A percentile compares a stretch with the other conserved stretches of the same genome.
phyloP scores from a whole-genome alignment of 2,888 invertebrate genomes.

The Microplitis manilae region DNA sequence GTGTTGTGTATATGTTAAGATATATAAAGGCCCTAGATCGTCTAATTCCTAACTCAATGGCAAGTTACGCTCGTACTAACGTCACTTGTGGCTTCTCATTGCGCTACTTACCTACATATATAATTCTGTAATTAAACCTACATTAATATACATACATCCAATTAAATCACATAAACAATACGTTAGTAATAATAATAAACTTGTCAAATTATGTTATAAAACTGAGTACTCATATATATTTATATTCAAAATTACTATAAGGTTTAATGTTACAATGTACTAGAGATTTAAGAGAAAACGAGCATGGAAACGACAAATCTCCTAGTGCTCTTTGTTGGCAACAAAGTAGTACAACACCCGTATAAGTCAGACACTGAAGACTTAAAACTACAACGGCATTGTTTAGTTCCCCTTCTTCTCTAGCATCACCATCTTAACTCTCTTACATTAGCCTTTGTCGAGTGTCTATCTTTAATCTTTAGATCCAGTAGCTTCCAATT shows the following conservation, averaged over 20 bases:
- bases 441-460: not conserved
- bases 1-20: not conserved
- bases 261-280: not conserved
- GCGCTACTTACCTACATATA: not conserved
- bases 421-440: not conserved
- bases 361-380: not conserved
- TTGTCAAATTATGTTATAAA: not conserved
- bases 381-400: not conserved
- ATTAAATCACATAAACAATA: not conserved
- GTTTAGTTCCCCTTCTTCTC: not conserved
- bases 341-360: not conserved
- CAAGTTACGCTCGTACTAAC: not conserved
- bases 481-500: not conserved
- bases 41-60: not conserved
- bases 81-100: not conserved
- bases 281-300: not conserved
- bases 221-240: too few relatives aligned
- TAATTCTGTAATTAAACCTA: not conserved
- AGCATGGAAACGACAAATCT: not conserved
- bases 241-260: not conserved
- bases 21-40: not conserved
- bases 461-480: not conserved
- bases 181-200: not conserved
- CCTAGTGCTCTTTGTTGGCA: not conserved
- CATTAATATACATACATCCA: not conserved